These are phyloP conservation scores for Hemibagrus wyckioides DNA, from an alignment of 2,113 vertebrate species.

Conservation along the genomic window DNA sequence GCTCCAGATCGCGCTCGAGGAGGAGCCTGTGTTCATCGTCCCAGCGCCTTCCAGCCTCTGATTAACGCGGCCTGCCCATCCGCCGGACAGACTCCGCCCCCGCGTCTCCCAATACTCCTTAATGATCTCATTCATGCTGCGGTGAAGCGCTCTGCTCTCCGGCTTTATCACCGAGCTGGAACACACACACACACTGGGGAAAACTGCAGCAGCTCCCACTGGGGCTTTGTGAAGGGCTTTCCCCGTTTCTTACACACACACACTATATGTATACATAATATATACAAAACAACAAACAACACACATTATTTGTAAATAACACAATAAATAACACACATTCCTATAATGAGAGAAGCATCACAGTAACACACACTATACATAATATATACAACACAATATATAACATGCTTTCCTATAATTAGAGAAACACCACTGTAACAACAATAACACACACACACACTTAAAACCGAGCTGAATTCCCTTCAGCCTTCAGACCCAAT, in stretches of 20 bases:
- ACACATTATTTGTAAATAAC: too few relatives aligned
- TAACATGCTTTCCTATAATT: background rate
- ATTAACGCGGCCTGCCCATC: conserved; percentile 25
- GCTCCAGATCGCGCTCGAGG: background rate
- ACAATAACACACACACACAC: too few relatives aligned
- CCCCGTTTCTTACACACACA: background rate
- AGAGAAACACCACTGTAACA: background rate
- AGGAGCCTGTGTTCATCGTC: background rate
- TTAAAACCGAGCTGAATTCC: too few relatives aligned
- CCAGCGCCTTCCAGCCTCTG: conserved; percentile 11
- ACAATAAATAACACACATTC: background rate
- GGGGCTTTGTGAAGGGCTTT: background rate
- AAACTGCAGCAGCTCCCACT: background rate
- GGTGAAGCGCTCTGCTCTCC: background rate
- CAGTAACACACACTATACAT: background rate
- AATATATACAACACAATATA: background rate
- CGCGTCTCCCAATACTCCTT: conserved; percentile 6
- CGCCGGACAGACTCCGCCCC: conserved; percentile 41
- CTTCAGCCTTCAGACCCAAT: too few relatives aligned
- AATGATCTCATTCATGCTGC: background rate
- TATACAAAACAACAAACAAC: background rate
- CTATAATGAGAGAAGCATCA: background rate
- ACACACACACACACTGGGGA: background rate
- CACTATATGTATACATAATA: too few relatives aligned
- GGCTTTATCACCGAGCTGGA: background rate